A percentile compares a stretch with the other conserved stretches of the same genome.
These are phyloP conservation scores for Echinops telfairi DNA, from an alignment of 2,113 vertebrate genomes.

Conservation along the genomic window DNA sequence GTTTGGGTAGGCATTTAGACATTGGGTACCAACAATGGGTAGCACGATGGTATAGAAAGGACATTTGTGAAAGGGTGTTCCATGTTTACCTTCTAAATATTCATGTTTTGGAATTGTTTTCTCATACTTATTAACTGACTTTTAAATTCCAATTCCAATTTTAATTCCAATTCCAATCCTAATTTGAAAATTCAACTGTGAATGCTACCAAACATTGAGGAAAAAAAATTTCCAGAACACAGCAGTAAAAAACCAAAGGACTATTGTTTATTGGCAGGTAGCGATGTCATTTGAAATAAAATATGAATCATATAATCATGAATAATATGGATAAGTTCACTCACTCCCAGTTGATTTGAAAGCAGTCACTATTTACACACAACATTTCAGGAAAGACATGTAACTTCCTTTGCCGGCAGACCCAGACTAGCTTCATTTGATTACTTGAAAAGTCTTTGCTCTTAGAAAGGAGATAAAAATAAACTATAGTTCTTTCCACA, in stretches of 20 bases:
- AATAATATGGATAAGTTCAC: not conserved
- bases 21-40: not conserved
- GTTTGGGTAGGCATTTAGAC: too few relatives aligned
- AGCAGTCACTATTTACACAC: constrained; percentile 2
- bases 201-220: not conserved
- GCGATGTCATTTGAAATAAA: constrained; percentile 20
- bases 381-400: not conserved
- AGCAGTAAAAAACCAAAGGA: not conserved
- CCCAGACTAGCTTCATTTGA: not conserved
- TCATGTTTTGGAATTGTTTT: constrained; percentile 15
- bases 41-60: not conserved
- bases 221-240: not conserved
- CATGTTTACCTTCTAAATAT: constrained; percentile 12
- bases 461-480: constrained; percentile 69
- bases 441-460: constrained; percentile 73
- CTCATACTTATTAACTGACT: not conserved
- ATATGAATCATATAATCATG: not conserved
- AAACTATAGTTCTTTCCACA: constrained; percentile 35
- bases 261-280: not conserved
- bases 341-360: not conserved
- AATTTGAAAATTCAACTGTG: constrained; percentile 44
- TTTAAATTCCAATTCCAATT: constrained; percentile 54
- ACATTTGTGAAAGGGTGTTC: not conserved
- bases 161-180: constrained; percentile 24
- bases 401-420: constrained; percentile 38